Conservation (phyloP, 2,888 invertebrate genomes). For the Noctua fimbriata region DNA sequence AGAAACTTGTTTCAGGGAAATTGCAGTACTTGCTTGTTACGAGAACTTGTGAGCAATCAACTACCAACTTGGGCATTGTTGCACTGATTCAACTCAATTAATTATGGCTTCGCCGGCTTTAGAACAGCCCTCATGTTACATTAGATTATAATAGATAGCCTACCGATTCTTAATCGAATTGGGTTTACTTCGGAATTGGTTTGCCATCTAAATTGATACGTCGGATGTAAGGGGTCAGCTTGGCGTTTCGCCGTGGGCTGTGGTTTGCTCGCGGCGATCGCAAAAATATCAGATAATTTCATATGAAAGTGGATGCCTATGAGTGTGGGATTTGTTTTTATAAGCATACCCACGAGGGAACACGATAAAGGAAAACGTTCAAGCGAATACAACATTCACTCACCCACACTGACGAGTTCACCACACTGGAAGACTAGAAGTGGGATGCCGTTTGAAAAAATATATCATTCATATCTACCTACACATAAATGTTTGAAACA, state of each 20-base stretch:
- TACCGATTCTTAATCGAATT: conserved; percentile 23
- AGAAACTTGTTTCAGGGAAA: conserved; percentile 32
- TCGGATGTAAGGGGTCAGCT: background rate
- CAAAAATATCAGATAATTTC: conserved; percentile 19
- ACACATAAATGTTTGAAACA: background rate
- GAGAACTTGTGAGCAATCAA: conserved; percentile 47
- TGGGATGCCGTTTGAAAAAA: background rate
- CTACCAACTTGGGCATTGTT: conserved; percentile 53
- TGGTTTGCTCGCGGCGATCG: background rate
- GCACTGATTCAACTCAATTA: conserved; percentile 56
- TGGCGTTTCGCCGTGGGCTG: conserved; percentile 10
- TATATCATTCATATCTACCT: background rate
- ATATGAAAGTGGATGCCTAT: background rate
- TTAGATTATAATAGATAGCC: conserved; percentile 15
- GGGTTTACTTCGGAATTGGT: conserved; percentile 6
- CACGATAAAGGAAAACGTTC: background rate
- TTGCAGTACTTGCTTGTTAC: conserved; percentile 33
- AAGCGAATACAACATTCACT: background rate
- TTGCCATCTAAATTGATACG: conserved; percentile 9
- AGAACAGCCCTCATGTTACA: conserved; percentile 8
- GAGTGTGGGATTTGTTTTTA: conserved; percentile 10
- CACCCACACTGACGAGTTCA: background rate
- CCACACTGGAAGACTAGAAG: background rate
- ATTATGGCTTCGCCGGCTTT: conserved; percentile 21
- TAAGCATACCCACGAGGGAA: conserved; percentile 1